Evolutionary conservation across 2,797 vertebrate species (phyloP).

Genomic region (Columba guinea): DNA sequence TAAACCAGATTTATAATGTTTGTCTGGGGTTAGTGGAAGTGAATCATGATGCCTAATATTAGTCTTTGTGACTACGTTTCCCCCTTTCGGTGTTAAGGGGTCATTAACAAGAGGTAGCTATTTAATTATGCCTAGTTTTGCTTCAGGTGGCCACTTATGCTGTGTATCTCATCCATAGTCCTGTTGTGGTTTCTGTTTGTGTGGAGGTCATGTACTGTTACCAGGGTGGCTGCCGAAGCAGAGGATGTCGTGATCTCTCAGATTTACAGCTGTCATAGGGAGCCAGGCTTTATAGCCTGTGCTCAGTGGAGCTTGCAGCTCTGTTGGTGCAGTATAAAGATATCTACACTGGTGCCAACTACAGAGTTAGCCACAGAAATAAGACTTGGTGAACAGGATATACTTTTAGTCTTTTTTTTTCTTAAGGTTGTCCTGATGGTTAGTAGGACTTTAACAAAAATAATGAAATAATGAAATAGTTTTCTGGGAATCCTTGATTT

Average conservation of each 20-base stretch:
- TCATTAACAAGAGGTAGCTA: background rate
- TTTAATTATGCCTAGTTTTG: background rate
- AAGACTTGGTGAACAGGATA: background rate
- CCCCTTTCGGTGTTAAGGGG: background rate
- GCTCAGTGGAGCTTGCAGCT: background rate
- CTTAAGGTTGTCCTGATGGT: background rate
- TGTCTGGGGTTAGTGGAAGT: background rate
- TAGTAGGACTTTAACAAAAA: background rate
- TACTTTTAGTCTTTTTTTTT: background rate
- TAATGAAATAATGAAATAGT: background rate
- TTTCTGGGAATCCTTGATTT: background rate
- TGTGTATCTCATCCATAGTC: fast-evolving
- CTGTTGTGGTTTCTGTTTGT: background rate
- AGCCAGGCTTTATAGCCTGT: background rate
- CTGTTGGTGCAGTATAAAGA: background rate
- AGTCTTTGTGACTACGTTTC: background rate
- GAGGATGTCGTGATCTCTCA: background rate
- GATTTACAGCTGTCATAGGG: background rate
- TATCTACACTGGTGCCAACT: background rate
- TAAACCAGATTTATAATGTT: background rate
- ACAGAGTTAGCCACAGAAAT: background rate
- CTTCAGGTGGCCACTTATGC: background rate
- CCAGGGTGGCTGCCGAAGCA: background rate
- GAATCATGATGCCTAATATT: background rate
- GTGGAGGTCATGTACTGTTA: background rate